Conservation (phyloP, 2,797 vertebrate species). For the Nannoperca obscura region DNA sequence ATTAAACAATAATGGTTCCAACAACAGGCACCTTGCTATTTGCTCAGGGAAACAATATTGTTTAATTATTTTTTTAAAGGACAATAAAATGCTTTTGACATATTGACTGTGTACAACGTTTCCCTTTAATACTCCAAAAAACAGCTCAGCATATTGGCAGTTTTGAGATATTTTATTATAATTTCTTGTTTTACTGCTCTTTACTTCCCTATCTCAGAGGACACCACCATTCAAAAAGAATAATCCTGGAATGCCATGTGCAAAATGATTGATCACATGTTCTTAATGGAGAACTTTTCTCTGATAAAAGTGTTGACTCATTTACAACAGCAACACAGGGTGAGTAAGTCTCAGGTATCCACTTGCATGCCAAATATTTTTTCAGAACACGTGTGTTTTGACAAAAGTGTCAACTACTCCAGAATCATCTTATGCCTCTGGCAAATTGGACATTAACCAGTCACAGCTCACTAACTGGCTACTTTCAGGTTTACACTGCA, state of each 20-base stretch:
- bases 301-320: not conserved
- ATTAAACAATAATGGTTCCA: constrained; percentile 1
- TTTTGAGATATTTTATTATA: not conserved
- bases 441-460: not conserved
- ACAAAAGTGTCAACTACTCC: not conserved
- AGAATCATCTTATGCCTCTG: constrained; percentile 3
- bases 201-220: constrained; percentile 3
- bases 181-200: constrained; percentile 4
- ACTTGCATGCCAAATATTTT: not conserved
- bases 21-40: constrained; percentile 15
- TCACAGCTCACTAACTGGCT: not conserved
- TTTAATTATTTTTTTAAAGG: not conserved
- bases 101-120: not conserved
- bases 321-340: not conserved
- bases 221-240: constrained; percentile 2
- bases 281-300: not conserved
- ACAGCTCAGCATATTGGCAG: constrained; percentile 13
- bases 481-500: constrained; percentile 2
- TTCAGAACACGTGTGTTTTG: not conserved
- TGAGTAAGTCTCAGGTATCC: not conserved
- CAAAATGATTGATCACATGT: not conserved
- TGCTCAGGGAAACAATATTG: not conserved
- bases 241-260: not conserved
- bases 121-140: constrained; percentile 18
- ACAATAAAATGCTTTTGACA: constrained; percentile 8